Evolutionary conservation across 2,888 invertebrate genomes (phyloP), one percentile per base, ranked within the genome.

Genomic region (Amiota mariae): DNA sequence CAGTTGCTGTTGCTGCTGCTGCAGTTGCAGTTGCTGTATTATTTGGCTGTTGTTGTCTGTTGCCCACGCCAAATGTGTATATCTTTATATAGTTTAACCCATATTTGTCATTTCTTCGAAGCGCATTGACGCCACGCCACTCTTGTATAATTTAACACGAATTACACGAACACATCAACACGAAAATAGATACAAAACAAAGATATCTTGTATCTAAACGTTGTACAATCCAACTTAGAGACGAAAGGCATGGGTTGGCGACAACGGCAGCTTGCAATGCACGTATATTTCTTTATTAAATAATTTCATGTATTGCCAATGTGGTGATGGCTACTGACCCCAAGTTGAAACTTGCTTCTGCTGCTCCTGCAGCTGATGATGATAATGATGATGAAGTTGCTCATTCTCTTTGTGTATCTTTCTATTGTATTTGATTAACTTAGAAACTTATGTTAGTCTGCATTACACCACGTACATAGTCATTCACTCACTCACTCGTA

Each of bases 271-370:
- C 10, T 18, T 59, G 8, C 59, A 18, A 11, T 47, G 54, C n/a
- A 51, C 20, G 20, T 18, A 49, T 48, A 2, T 66, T 48, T 57
- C 6, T 36, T 59, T 56, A 71, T 71, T 71, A 73, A 73, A 71
- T 73, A 73, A 73, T 71, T 71, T 73, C 67, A 73, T 73, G 73
- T 59, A 59, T 71, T 66, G 51, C 71, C 73, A 73, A 73, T 66
- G 73, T 47, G 71, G 46, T 57, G 47, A 13, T 56, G 73, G 73
- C 71, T 71, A 61, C 73, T 73, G 73, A 73, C 73, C 73, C 46
- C 70, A 11, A 47, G 49, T 61, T 61, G 15, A 59, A 20, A 10
- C 18, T 59, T n/a, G 70, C 49, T 47, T 47, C 48, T 47, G 71
- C 24, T 46, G 48, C 51, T 70, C 4, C 59, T 72, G 57, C 46